Base-by-base conservation (phyloP, 2,113 vertebrate species). In the Fregata magnificens region DNA sequence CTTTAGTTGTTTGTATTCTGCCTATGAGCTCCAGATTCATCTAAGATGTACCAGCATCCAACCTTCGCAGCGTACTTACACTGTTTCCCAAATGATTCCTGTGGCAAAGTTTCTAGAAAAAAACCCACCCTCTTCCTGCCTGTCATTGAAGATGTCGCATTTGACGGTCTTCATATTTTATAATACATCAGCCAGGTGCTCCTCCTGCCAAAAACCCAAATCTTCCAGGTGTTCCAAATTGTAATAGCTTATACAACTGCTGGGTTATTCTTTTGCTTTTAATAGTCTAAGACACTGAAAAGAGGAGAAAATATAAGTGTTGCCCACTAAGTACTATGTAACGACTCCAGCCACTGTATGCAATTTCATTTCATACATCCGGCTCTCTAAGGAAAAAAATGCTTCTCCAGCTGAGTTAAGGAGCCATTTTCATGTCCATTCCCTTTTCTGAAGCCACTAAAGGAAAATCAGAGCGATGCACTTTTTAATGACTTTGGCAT, bases 401-500 rank as follows among this genome's bases (percentile, higher is more conserved):
- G 58, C 53, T 83, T 53, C 81, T 92, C 88, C 95, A 94, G 97
- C 90, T 92, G 92, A 88, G 90, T 53, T 79, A 82, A 95, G 90
- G 80, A 97, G 65, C 29, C 80, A 94, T 92, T 97, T 94, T 61
- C 86, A 90, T 0, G 13, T 66, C 94, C 82, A 34, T 47, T 92
- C 77, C 65, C 88, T 80, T 29, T 91, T 72, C 72, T 62, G 66
- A 90, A 91, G 78, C 50, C 70, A 82, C 88, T 77, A 40, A 38
- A 85, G 36, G 53, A 86, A 95, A 93, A 95, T 82, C 83, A 95
- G 94, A 94, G 74, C 1, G 4, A 83, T 94, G 84, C 38, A 63
- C 90, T 95, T 94, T 89, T 82, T 92, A 95, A 94, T 91, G 83
- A 79, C 72, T 96, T 92, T 83, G 81, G 65, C 69, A 77, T 91